These are phyloP conservation scores for Enoplosus armatus DNA, from an alignment of 2,797 vertebrate species.

Conservation along the genomic window DNA sequence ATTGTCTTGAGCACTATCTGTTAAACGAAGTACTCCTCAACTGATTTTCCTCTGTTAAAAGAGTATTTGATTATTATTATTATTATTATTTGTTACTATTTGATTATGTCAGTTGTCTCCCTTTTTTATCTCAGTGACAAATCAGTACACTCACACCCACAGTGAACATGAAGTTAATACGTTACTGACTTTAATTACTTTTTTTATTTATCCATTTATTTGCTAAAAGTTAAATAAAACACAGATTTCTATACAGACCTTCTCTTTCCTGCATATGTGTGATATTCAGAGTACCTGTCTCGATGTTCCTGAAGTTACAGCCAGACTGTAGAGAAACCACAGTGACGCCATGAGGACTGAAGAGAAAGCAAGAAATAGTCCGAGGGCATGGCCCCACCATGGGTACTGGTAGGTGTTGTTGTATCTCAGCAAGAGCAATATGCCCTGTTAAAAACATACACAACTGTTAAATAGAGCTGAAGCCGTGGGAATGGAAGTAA, in stretches of 20 bases:
- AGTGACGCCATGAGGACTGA: conserved; percentile 71
- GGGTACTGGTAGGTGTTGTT: conserved; percentile 79
- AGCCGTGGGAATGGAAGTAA: not conserved
- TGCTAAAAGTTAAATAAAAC: too few species aligned
- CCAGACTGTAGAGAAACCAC: conserved; percentile 73
- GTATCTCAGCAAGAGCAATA: conserved; percentile 77
- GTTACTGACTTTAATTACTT: too few species aligned
- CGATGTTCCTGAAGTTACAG: conserved; percentile 49
- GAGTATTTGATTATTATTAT: too few species aligned
- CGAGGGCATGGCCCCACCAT: conserved; percentile 76
- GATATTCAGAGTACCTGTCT: conserved; percentile 52
- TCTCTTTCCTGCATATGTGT: too few species aligned
- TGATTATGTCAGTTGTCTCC: too few species aligned
- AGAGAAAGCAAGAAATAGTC: conserved; percentile 73
- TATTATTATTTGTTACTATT: too few species aligned
- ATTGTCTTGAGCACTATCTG: not conserved
- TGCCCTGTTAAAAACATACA: conserved; percentile 50
- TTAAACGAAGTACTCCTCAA: not conserved
- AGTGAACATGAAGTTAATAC: too few species aligned
- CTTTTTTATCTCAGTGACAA: too few species aligned
- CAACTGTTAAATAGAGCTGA: not conserved
- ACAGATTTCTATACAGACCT: too few species aligned
- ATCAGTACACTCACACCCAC: too few species aligned
- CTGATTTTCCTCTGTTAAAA: too few species aligned
- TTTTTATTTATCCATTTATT: too few species aligned